Evolutionary conservation across 1,140 invertebrate species (phyloP).

Genomic region (Oncopodura yosiiana): DNA sequence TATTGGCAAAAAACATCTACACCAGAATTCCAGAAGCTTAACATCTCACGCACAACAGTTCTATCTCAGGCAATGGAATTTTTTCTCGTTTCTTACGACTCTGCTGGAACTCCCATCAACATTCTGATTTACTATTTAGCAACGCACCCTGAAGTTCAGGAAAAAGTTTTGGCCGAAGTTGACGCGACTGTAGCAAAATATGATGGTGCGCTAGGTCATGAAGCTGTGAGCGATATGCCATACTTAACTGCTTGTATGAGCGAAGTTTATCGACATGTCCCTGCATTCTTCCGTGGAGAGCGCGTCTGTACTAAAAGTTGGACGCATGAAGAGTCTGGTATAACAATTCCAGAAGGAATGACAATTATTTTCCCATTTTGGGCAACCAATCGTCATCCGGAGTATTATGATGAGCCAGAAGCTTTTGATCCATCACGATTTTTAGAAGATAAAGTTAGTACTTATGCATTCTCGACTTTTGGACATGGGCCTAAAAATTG

Average conservation of each 20-base stretch:
- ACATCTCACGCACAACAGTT: constrained; percentile 16
- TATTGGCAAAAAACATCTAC: constrained; percentile 15
- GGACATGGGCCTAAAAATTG: constrained; percentile 51
- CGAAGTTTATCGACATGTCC: constrained; percentile 19
- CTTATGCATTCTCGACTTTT: constrained; percentile 50
- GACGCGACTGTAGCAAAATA: constrained; percentile 38
- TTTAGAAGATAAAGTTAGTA: constrained; percentile 39
- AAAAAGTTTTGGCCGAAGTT: constrained; percentile 62
- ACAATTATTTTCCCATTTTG: constrained; percentile 46
- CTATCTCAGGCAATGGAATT: constrained; percentile 18
- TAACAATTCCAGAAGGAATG: constrained; percentile 38
- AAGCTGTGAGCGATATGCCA: constrained; percentile 19
- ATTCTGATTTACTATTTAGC: constrained; percentile 48
- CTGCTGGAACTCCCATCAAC: constrained; percentile 4
- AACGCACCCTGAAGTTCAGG: constrained; percentile 53
- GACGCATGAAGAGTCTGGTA: constrained; percentile 7
- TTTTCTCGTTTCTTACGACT: constrained; percentile 25
- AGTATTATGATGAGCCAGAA: constrained; percentile 44
- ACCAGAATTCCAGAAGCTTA: constrained; percentile 17
- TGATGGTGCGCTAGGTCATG: constrained; percentile 14
- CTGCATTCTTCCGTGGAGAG: constrained; percentile 27
- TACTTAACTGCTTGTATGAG: constrained; percentile 23
- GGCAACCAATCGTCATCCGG: constrained; percentile 53
- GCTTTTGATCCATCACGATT: constrained; percentile 51
- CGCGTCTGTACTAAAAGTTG: constrained; percentile 30